Base-by-base conservation (phyloP, 2,797 vertebrate species). In the Enteromius mattozi region DNA sequence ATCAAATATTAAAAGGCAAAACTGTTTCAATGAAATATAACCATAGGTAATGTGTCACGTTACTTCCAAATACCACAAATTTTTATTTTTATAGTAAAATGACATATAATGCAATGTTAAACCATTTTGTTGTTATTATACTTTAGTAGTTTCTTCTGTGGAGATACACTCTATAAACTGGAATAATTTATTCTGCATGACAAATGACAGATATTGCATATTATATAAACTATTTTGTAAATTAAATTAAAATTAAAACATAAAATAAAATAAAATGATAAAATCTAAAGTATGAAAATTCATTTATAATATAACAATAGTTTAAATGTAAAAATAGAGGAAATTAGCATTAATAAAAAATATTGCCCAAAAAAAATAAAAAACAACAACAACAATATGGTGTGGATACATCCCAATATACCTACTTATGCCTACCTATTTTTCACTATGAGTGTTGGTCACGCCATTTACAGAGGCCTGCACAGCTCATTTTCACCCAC, bases 391-490 rank as follows among this genome's bases (percentile, higher is more conserved):
- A n/a, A 66, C 7, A 1, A 21, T 68, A 66, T 35, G 27, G 6
- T 17, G 33, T 65, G 14, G 7, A 19, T 66, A 66, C 12, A 37
- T 37, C 65, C 2, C 6, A 8, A 13, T 47, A 17, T 45, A 2
- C n/a, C 21, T 3, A n/a, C n/a, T 37, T 37, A 37, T 10, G 9
- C 40, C 8, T 42, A 42, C 30, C 4, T 56, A 66, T 66, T 21
- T 51, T 75, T 35, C 30, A 51, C 5, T 84, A 79, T 90, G 92
- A 91, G 90, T 92, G 92, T 92, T 90, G 92, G 83, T 87, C 88
- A 72, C 90, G 37, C 33, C 19, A 76, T 85, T 86, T 79, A 59
- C 78, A 68, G 45, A 70, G 37, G 68, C 35, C 56, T 19, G 10
- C 56, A 59, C 51, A 85, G 88, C 87, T 88, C 84, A 88, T 71